Conservation (phyloP, 2,888 invertebrate species). For the Tenthredo livida region DNA sequence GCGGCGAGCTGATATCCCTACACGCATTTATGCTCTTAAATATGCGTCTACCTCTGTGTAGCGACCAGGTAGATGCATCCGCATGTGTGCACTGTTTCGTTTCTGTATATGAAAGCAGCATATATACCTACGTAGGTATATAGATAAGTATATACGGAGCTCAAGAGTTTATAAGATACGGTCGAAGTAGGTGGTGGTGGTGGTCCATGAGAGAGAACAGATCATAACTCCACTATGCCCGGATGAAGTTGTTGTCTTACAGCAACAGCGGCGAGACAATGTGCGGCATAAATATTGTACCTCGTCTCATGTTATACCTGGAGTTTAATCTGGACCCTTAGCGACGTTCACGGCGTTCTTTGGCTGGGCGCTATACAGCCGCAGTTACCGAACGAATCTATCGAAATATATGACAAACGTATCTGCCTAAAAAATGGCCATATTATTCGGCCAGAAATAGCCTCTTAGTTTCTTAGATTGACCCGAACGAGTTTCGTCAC, state of each 20-base stretch:
- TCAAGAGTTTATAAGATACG: constrained; percentile 9
- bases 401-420: constrained; percentile 5
- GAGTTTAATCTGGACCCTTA: constrained; percentile 53
- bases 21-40: constrained; percentile 51
- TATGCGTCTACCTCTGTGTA: constrained; percentile 42
- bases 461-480: background rate
- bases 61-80: constrained; percentile 24
- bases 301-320: constrained; percentile 71
- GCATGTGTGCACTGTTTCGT: constrained; percentile 8
- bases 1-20: constrained; percentile 47
- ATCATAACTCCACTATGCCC: constrained; percentile 62
- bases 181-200: constrained; percentile 45
- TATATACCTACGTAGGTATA: constrained; percentile 14
- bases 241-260: constrained; percentile 76
- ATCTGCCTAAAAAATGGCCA: background rate
- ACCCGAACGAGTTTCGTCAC: background rate
- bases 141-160: constrained; percentile 7
- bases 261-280: constrained; percentile 72
- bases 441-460: background rate
- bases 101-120: background rate
- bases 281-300: constrained; percentile 77
- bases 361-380: constrained; percentile 24
- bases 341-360: constrained; percentile 49
- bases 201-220: constrained; percentile 48
- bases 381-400: constrained; percentile 30